These are phyloP conservation scores for Neoaliturus tenellus DNA, from an alignment of 2,888 invertebrate genomes.

Conservation along the genomic window DNA sequence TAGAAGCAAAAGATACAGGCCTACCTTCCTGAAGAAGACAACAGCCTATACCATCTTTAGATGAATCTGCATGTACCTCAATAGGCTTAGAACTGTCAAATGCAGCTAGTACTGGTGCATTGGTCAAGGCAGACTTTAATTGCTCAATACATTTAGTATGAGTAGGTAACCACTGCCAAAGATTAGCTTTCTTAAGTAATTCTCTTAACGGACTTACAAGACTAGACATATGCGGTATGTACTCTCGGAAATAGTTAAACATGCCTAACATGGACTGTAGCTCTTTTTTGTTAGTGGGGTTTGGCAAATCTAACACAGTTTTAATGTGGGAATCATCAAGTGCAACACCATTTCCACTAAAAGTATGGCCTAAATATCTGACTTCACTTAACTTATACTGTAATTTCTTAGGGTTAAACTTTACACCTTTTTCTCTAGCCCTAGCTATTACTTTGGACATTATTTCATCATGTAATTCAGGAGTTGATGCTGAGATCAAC, in stretches of 20 bases:
- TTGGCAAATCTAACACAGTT: slow-evolving; percentile 65
- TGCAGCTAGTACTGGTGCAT: slow-evolving; percentile 62
- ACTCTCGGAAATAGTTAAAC: slow-evolving; percentile 63
- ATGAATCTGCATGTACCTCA: slow-evolving; percentile 68
- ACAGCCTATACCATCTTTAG: slow-evolving; percentile 68
- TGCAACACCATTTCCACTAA: slow-evolving; percentile 55
- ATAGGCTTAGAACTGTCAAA: slow-evolving; percentile 66
- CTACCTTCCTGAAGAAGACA: slow-evolving; percentile 69
- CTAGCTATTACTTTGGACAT: slow-evolving; percentile 62
- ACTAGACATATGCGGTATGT: slow-evolving; percentile 62
- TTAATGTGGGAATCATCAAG: slow-evolving; percentile 64
- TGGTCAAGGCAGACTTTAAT: slow-evolving; percentile 57
- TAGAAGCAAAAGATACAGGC: slow-evolving; percentile 69
- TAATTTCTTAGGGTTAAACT: slow-evolving; percentile 59
- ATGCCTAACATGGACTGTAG: slow-evolving; percentile 63
- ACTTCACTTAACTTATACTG: slow-evolving; percentile 56
- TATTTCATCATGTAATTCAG: slow-evolving; percentile 63
- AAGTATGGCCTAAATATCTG: slow-evolving; percentile 53
- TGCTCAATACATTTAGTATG: slow-evolving; percentile 58
- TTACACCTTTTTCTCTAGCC: slow-evolving; percentile 57
- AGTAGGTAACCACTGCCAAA: slow-evolving; percentile 59
- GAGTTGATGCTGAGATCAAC: slow-evolving; percentile 55
- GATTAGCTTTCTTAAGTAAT: slow-evolving; percentile 60
- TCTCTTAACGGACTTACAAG: slow-evolving; percentile 62
- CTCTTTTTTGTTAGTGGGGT: slow-evolving; percentile 62